phyloP scores from a whole-genome alignment of 2,113 vertebrate species.

The Sigmodon hispidus region DNA sequence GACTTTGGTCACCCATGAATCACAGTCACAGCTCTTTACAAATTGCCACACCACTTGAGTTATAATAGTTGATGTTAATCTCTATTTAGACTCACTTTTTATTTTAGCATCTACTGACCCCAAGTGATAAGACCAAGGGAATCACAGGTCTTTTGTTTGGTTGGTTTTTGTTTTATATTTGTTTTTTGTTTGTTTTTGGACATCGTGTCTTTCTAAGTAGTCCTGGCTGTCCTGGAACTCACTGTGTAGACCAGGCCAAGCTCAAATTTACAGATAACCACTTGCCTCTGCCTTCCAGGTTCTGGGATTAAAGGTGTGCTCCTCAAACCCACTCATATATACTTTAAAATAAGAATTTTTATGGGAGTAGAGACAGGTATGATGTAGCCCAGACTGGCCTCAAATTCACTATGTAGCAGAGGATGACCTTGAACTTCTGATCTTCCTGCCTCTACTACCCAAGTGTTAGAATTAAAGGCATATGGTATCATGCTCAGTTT shows the following conservation, averaged over 20 bases:
- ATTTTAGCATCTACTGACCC: background rate
- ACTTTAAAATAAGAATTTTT: conserved; percentile 27
- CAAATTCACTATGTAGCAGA: background rate
- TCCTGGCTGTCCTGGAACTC: background rate
- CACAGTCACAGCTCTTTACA: background rate
- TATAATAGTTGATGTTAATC: background rate
- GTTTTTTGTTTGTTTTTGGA: background rate
- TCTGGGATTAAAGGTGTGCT: background rate
- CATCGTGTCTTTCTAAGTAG: background rate
- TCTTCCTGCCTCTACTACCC: background rate
- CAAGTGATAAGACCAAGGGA: background rate
- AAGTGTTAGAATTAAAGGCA: background rate
- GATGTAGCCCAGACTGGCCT: background rate
- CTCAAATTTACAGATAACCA: background rate
- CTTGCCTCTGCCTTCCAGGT: background rate
- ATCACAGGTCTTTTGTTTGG: background rate
- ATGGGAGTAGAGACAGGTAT: background rate
- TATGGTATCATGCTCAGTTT: background rate
- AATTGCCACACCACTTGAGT: background rate
- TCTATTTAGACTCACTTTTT: background rate
- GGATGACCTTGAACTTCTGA: background rate
- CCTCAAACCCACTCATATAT: background rate
- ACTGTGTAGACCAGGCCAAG: background rate
- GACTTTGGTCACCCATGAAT: background rate
- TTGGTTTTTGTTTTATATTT: background rate